These are phyloP conservation scores for Zenarchopterus dispar DNA, from an alignment of 2,797 vertebrate species.

Conservation along the genomic window DNA sequence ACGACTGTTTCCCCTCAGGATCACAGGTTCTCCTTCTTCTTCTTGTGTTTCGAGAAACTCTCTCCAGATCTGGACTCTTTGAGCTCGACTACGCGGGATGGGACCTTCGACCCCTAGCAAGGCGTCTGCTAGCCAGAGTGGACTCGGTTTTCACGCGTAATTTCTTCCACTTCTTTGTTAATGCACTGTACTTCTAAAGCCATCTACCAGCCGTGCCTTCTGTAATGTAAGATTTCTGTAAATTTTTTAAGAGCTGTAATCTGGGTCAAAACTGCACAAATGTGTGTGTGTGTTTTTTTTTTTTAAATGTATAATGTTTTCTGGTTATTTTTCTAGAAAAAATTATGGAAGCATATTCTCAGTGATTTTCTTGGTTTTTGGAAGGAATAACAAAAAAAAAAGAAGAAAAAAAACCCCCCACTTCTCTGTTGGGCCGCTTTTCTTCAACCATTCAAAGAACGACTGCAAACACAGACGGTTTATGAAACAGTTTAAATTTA, in stretches of 20 bases:
- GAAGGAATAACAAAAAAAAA: neutral
- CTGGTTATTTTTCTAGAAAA: slow-evolving; percentile 70
- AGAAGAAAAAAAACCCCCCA: neutral
- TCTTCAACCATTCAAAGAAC: slow-evolving; percentile 30
- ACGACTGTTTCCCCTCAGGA: neutral
- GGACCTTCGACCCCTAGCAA: slow-evolving; percentile 51
- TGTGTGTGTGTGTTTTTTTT: slow-evolving; percentile 77
- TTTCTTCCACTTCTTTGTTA: slow-evolving; percentile 51
- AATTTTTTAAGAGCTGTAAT: slow-evolving; percentile 88
- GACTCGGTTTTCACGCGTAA: slow-evolving; percentile 56
- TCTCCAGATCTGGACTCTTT: slow-evolving; percentile 10
- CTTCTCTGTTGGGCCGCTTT: neutral
- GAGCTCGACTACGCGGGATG: neutral
- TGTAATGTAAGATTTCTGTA: slow-evolving; percentile 88
- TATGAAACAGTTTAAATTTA: slow-evolving; percentile 87
- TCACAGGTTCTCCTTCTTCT: neutral
- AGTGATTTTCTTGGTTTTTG: too few species aligned
- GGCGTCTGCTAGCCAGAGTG: slow-evolving; percentile 42
- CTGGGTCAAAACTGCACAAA: slow-evolving; percentile 83
- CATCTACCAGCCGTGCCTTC: slow-evolving; percentile 94
- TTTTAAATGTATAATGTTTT: slow-evolving; percentile 65
- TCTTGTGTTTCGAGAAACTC: neutral
- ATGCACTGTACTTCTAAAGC: slow-evolving; percentile 86
- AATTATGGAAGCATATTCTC: slow-evolving; percentile 49
- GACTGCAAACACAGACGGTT: slow-evolving; percentile 48